These are phyloP conservation scores for Drosophila limbata DNA, from an alignment of 2,888 invertebrate genomes.

Conservation along the genomic window DNA sequence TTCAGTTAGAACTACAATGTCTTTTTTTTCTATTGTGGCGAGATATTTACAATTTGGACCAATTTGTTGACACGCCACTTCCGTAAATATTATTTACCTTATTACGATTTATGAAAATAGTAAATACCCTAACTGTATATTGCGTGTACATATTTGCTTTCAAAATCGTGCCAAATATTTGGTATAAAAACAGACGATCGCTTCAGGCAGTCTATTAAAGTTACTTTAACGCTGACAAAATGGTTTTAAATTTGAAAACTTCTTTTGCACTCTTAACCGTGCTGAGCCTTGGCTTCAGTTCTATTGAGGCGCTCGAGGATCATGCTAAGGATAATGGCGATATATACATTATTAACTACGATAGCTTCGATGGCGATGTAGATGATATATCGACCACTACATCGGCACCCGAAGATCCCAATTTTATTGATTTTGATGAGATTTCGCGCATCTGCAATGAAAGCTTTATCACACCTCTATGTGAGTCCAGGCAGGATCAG, in stretches of 20 bases:
- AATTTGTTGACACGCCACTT: slow-evolving; percentile 53
- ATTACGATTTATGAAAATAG: neutral
- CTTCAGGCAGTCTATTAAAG: neutral
- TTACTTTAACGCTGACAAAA: slow-evolving; percentile 32
- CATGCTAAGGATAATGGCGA: slow-evolving; percentile 80
- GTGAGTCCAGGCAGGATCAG: slow-evolving; percentile 81
- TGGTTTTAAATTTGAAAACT: slow-evolving; percentile 32
- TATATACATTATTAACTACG: slow-evolving; percentile 71
- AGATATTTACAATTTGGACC: slow-evolving; percentile 12
- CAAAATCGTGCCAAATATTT: neutral
- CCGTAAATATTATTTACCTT: slow-evolving; percentile 21
- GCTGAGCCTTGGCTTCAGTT: slow-evolving; percentile 22
- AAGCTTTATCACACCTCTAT: slow-evolving; percentile 86
- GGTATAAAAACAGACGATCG: slow-evolving; percentile 41
- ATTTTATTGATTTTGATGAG: slow-evolving; percentile 82
- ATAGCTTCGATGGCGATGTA: slow-evolving; percentile 65
- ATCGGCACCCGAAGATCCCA: slow-evolving; percentile 24
- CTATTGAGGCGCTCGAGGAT: slow-evolving; percentile 35
- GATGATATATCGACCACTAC: slow-evolving; percentile 60
- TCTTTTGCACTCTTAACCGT: slow-evolving; percentile 12
- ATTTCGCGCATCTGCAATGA: slow-evolving; percentile 86
- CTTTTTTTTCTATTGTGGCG: slow-evolving; percentile 29
- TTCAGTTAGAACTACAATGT: neutral
- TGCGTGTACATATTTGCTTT: neutral
- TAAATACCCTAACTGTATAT: slow-evolving; percentile 38